These are phyloP conservation scores for Heliangelus exortis DNA, from an alignment of 2,797 vertebrate genomes.

Conservation along the genomic window DNA sequence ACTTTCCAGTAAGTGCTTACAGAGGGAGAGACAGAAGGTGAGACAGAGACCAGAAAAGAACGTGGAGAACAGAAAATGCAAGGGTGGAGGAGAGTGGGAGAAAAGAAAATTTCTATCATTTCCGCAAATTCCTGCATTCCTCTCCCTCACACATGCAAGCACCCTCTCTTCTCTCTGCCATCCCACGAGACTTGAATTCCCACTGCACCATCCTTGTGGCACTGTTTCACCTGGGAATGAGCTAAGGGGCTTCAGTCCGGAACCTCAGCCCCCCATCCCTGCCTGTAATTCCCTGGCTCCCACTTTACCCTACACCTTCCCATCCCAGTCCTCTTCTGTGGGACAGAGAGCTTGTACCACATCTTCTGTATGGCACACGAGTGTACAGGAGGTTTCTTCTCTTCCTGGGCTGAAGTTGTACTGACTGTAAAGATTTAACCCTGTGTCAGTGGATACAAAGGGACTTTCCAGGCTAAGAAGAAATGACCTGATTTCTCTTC, in stretches of 20 bases:
- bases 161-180: background rate
- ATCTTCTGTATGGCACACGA: background rate
- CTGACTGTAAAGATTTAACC: background rate
- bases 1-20: conserved; percentile 55
- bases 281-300: background rate
- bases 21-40: conserved; percentile 8
- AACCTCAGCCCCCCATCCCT: background rate
- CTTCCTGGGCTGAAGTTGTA: background rate
- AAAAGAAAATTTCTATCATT: background rate
- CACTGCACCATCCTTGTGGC: background rate
- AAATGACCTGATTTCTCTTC: background rate
- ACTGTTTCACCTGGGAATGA: background rate
- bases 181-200: background rate
- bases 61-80: background rate
- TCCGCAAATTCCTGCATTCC: background rate
- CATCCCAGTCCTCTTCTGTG: background rate
- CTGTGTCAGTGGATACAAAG: background rate
- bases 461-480: background rate
- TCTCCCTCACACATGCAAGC: background rate
- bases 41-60: background rate
- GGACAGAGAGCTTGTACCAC: background rate
- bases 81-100: background rate
- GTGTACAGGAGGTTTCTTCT: background rate
- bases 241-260: background rate
- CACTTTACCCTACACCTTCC: background rate